Percentiles rank a stretch among this genome's conserved stretches.
These are phyloP conservation scores for Rostratula benghalensis DNA, from an alignment of 2,113 vertebrate species.

Conservation along the genomic window DNA sequence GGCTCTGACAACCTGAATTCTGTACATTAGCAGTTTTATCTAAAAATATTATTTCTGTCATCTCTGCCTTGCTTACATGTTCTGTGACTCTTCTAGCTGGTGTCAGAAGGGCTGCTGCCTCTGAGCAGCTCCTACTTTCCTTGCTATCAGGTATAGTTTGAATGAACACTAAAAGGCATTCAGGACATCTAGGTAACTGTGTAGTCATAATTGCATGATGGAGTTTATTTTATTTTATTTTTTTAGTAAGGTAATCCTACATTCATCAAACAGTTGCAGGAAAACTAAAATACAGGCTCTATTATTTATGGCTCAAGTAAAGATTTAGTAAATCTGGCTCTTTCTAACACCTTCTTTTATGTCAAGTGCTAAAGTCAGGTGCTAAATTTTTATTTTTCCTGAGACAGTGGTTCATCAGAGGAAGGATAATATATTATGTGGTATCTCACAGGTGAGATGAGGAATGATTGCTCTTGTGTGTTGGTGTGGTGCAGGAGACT, in stretches of 20 bases:
- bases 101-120: background rate
- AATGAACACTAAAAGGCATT: background rate
- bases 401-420: background rate
- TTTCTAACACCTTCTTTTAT: background rate
- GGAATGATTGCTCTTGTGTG: background rate
- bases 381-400: background rate
- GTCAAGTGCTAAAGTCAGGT: rapidly evolving
- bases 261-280: background rate
- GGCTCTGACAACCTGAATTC: background rate
- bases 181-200: background rate
- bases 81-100: background rate
- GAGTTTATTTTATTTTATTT: background rate
- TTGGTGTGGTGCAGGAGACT: background rate
- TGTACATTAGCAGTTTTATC: background rate
- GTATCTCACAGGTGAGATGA: background rate
- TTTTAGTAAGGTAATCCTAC: background rate
- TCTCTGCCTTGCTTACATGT: background rate
- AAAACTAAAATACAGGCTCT: background rate
- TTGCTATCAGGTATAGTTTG: background rate
- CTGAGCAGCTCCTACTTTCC: background rate
- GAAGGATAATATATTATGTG: background rate
- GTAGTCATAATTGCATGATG: background rate
- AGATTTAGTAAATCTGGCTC: background rate
- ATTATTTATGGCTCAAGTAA: background rate
- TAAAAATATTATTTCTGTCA: background rate